These are phyloP conservation scores for Ischnura elegans DNA, from an alignment of 2,888 invertebrate species.

Conservation along the genomic window DNA sequence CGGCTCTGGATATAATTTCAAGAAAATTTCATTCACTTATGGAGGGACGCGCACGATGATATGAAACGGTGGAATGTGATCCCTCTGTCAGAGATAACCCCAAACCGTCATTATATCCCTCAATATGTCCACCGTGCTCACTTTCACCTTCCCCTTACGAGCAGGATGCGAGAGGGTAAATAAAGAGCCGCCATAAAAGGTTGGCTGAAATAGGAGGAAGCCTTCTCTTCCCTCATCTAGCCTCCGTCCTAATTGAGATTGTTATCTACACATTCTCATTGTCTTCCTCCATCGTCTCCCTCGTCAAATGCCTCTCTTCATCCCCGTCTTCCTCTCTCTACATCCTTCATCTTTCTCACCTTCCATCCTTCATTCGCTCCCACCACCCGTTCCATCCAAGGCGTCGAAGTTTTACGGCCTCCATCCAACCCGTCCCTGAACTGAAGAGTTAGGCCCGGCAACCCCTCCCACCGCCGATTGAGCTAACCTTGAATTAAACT, in stretches of 20 bases:
- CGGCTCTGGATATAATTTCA: not conserved
- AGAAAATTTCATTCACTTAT: not conserved
- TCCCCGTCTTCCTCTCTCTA: not conserved
- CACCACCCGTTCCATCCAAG: not conserved
- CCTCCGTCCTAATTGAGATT: conserved; percentile 26
- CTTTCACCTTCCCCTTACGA: not conserved
- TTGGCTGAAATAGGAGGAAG: not conserved
- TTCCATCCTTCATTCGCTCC: not conserved
- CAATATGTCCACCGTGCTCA: not conserved
- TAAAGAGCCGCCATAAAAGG: not conserved
- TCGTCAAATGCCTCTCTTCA: not conserved
- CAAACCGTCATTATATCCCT: not conserved
- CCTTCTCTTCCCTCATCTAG: not conserved
- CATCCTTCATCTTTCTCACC: not conserved
- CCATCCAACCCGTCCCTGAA: not conserved
- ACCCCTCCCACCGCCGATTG: not conserved
- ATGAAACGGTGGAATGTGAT: not conserved
- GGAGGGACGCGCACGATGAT: not conserved
- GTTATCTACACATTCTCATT: not conserved
- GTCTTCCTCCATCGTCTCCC: not conserved
- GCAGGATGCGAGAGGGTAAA: not conserved
- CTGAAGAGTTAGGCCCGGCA: not conserved
- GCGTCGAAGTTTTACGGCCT: not conserved
- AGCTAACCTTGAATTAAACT: not conserved
- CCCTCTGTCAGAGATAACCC: not conserved